A percentile compares a stretch with the other conserved stretches of the same genome.
Conservation (phyloP, 23 tunicate species). For the Clavelina lepadiformis region DNA sequence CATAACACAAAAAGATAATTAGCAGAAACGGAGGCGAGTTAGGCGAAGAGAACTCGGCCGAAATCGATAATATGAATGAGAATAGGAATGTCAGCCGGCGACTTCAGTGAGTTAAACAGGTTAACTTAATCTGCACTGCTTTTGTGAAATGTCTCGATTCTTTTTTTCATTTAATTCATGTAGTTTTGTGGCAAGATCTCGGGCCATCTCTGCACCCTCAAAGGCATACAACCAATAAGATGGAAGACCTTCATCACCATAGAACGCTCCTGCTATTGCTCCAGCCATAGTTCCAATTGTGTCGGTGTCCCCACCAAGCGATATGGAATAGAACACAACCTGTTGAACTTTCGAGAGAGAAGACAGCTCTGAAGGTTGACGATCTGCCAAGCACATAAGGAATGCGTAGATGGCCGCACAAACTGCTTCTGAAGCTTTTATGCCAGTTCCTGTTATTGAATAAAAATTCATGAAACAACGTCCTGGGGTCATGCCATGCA, state of each 20-base stretch:
- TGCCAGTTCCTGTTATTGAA: slow-evolving; percentile 26
- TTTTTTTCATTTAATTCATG: too few relatives aligned
- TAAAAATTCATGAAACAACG: neutral
- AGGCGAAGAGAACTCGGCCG: too few relatives aligned
- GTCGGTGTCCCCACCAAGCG: slow-evolving; percentile 68
- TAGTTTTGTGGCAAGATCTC: slow-evolving; percentile 25
- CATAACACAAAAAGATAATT: too few relatives aligned
- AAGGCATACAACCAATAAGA: slow-evolving; percentile 39
- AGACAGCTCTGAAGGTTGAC: slow-evolving; percentile 21
- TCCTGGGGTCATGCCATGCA: neutral
- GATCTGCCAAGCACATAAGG: slow-evolving; percentile 39
- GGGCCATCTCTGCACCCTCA: slow-evolving; percentile 32
- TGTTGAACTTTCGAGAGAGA: slow-evolving; percentile 24
- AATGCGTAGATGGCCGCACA: slow-evolving; percentile 63
- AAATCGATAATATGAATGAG: too few relatives aligned
- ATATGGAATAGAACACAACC: slow-evolving; percentile 42
- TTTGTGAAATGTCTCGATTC: too few relatives aligned
- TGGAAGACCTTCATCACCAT: slow-evolving; percentile 43
- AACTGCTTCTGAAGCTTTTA: slow-evolving; percentile 45
- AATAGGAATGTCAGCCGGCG: too few relatives aligned
- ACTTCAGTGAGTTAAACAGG: too few relatives aligned
- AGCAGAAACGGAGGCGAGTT: too few relatives aligned
- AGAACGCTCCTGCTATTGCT: slow-evolving; percentile 73
- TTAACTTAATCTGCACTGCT: too few relatives aligned
- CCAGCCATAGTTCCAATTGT: slow-evolving; percentile 79